Conservation (phyloP, 1,140 invertebrate genomes). For the Aphaenogaster floridana region DNA sequence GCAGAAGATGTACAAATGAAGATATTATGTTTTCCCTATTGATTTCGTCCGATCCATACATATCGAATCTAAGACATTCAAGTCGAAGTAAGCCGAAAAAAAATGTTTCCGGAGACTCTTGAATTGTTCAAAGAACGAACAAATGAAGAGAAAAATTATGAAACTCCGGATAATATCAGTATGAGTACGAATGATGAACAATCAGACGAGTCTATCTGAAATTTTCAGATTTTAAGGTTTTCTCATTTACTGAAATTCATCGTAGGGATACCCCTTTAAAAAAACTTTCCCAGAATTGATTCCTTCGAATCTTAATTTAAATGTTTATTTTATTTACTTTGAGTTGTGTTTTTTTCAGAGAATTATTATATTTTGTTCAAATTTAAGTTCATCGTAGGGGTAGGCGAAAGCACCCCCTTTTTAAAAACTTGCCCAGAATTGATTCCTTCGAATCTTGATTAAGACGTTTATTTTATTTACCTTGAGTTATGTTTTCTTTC, state of each 20-base stretch:
- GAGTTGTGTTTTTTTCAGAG: neutral
- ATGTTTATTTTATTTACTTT: neutral
- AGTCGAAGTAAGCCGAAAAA: neutral
- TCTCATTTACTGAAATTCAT: neutral
- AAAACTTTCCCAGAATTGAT: neutral
- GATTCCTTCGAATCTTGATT: neutral
- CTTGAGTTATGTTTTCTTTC: neutral
- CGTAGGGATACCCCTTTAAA: neutral
- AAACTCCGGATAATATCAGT: neutral
- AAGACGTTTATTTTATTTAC: neutral
- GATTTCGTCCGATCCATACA: slow-evolving; percentile 14
- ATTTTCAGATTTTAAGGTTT: neutral
- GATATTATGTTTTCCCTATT: slow-evolving; percentile 4
- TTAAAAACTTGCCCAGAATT: neutral
- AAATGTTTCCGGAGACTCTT: slow-evolving; percentile 13
- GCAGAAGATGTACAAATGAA: slow-evolving; percentile 14
- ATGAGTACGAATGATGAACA: neutral
- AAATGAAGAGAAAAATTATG: neutral
- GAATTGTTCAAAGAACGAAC: neutral
- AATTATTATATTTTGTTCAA: too few species aligned
- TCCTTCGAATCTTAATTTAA: neutral
- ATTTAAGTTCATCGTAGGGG: neutral
- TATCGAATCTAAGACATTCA: slow-evolving; percentile 3
- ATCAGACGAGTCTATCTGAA: neutral
- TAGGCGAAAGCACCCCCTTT: neutral